Conservation (phyloP, 2,797 vertebrate species). For the Valencia hispanica region DNA sequence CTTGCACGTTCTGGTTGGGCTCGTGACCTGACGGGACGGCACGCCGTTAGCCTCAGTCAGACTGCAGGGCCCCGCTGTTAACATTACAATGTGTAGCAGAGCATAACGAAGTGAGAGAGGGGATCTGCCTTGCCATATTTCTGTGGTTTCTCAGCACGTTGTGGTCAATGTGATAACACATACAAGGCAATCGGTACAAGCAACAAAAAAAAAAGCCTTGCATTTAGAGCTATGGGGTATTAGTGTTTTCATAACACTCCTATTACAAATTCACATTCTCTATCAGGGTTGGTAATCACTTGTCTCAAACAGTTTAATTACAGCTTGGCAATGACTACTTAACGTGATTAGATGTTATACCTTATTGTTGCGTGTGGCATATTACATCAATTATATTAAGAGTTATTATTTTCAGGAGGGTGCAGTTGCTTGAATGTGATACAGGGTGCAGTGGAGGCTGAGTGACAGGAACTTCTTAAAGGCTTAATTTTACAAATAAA, state of each 20-base stretch:
- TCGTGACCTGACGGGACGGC: slow-evolving; percentile 77
- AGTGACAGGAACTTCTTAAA: slow-evolving; percentile 80
- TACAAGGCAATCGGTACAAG: slow-evolving; percentile 67
- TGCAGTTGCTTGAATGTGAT: slow-evolving; percentile 59
- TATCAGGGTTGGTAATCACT: slow-evolving; percentile 83
- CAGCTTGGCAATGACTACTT: slow-evolving; percentile 82
- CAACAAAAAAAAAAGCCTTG: slow-evolving; percentile 42
- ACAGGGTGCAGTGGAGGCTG: slow-evolving; percentile 62
- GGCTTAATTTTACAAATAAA: slow-evolving; percentile 81
- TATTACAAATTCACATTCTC: slow-evolving; percentile 80
- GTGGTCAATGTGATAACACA: slow-evolving; percentile 66
- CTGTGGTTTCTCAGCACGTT: slow-evolving; percentile 45
- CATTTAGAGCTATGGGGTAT: slow-evolving; percentile 78
- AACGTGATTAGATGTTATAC: slow-evolving; percentile 84
- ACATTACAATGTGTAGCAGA: slow-evolving; percentile 75
- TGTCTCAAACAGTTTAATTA: slow-evolving; percentile 86
- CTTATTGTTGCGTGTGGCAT: slow-evolving; percentile 82
- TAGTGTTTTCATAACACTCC: slow-evolving; percentile 81
- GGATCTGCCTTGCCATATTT: slow-evolving; percentile 63
- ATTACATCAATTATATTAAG: slow-evolving; percentile 83
- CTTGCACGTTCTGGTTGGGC: slow-evolving; percentile 77
- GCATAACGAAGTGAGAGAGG: slow-evolving; percentile 67
- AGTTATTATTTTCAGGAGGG: slow-evolving; percentile 76
- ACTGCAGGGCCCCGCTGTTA: slow-evolving; percentile 77
- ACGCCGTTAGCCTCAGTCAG: slow-evolving; percentile 74